These are phyloP conservation scores for Oxycera nigricornis DNA, from an alignment of 2,888 invertebrate genomes.

Conservation along the genomic window DNA sequence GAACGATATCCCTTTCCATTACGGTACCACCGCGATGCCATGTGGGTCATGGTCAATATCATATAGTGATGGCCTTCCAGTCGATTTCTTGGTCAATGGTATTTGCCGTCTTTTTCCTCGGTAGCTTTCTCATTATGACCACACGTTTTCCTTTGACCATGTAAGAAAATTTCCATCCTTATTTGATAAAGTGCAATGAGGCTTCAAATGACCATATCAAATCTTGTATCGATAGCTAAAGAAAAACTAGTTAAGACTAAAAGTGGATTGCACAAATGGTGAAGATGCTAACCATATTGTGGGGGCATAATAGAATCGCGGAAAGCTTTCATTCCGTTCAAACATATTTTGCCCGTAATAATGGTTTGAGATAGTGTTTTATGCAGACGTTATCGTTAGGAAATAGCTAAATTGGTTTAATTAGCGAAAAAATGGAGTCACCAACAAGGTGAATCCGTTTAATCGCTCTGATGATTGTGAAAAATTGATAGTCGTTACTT, in stretches of 20 bases:
- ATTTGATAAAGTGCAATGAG: not conserved
- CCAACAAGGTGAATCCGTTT: too few relatives aligned
- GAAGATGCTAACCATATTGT: not conserved
- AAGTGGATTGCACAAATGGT: not conserved
- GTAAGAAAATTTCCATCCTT: not conserved
- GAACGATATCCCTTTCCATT: not conserved
- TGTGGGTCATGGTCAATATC: conserved; percentile 24
- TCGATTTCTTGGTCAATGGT: not conserved
- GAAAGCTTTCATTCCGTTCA: too few relatives aligned
- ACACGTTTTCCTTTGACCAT: not conserved
- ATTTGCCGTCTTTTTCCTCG: not conserved
- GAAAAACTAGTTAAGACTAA: too few relatives aligned
- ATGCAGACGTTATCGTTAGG: too few relatives aligned
- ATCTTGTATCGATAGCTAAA: not conserved
- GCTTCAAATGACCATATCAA: not conserved
- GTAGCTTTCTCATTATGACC: not conserved
- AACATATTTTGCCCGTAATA: too few relatives aligned
- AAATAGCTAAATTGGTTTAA: too few relatives aligned
- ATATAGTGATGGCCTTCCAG: not conserved
- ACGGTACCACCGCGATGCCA: not conserved
- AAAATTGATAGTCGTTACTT: too few relatives aligned
- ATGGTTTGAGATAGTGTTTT: too few relatives aligned
- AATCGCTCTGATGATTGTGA: too few relatives aligned
- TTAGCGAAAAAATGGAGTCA: too few relatives aligned
- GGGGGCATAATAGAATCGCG: too few relatives aligned